Conservation (phyloP, 2,888 invertebrate genomes). For the Macrophya annulata region DNA sequence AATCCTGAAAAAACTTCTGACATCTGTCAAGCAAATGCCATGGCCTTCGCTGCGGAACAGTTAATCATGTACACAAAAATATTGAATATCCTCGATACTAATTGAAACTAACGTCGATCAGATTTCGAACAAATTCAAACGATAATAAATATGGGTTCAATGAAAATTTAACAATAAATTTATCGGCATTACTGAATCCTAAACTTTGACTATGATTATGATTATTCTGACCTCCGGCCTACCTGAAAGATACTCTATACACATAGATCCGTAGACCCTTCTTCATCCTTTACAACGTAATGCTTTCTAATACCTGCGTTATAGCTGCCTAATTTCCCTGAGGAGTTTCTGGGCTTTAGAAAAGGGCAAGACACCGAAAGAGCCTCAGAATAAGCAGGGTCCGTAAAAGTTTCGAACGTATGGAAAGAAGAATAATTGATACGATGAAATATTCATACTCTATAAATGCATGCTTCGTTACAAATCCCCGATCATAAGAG, state of each 20-base stretch:
- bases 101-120: too few relatives aligned
- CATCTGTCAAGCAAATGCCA: too few relatives aligned
- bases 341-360: conserved; percentile 48
- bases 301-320: conserved; percentile 46
- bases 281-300: conserved; percentile 39
- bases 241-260: neutral
- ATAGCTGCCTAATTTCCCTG: conserved; percentile 50
- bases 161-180: neutral
- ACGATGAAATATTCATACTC: conserved; percentile 27
- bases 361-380: conserved; percentile 39
- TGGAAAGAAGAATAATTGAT: conserved; percentile 30
- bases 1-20: too few relatives aligned
- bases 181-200: neutral
- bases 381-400: conserved; percentile 22
- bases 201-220: neutral
- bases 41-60: too few relatives aligned
- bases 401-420: conserved; percentile 5
- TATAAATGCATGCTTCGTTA: neutral
- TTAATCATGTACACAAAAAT: too few relatives aligned
- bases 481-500: neutral
- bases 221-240: neutral
- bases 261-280: conserved; percentile 24
- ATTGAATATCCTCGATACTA: too few relatives aligned
- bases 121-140: too few relatives aligned
- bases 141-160: neutral